Base-by-base conservation (phyloP, 2,888 invertebrate genomes). In the Drosophila cognata region DNA sequence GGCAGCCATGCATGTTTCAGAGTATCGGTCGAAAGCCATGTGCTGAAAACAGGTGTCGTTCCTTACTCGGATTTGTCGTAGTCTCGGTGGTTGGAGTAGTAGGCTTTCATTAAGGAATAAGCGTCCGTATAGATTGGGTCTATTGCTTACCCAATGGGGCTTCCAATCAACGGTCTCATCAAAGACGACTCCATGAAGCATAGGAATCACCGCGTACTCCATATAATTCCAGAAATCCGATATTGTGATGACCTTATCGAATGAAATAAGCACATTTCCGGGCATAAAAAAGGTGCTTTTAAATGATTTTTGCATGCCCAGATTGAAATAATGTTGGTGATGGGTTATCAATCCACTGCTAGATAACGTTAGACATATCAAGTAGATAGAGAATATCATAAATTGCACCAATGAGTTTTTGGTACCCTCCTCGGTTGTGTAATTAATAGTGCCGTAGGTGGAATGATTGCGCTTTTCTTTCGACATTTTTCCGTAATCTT, bases 41-140 rank as follows among this genome's bases (percentile, higher is more conserved):
- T 95, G 95, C 2, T 96, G 94, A 16, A 92, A 87, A 84, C 96
- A 96, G 3, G 95, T 95, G 85, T 95, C 93, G 70, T 94, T 94
- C 31, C 91, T 90, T 0, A 95, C 95, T 79, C 94, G 93, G 8
- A 95, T 88, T 91, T 95, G 95, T 64, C 95, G 90, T 16, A 95
- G 76, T 64, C 95, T 92, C 4, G 95, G 95, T 5, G 94, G 93
- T 0, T 95, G 95, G 2, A 96, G 83, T 28, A 96, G 82, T 52
- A 94, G 92, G 91, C 95, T 95, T 87, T 95, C 95, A 74, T 73
- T 93, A 93, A 72, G 94, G 91, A 69, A 95, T 91, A 76, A 10
- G 0, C 62, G 71, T 2, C 38, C 56, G 16, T 28, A 8, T 1
- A 74, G 2, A n/a, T 1, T 21, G 11, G 43, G 38, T 31, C 2